Conservation (phyloP, 37 sponge, comb jelly and placozoan genomes). For the Beroe ovata region DNA sequence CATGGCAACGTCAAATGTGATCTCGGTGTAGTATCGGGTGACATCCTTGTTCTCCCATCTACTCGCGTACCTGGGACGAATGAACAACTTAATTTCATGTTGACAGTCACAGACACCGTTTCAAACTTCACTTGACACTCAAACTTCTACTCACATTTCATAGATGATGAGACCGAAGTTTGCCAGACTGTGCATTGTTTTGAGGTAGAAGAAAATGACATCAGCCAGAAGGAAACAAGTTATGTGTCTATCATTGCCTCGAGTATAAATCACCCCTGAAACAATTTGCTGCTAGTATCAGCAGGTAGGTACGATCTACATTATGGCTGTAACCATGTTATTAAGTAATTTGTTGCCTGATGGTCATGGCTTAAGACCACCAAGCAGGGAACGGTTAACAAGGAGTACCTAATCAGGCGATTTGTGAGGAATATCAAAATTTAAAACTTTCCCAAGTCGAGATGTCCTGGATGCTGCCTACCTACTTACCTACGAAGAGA, state of each 20-base stretch:
- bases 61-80: slow-evolving; percentile 12
- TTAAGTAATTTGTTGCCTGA: no score
- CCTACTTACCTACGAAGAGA: slow-evolving; percentile 31
- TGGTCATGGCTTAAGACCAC: no score
- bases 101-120: neutral
- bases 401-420: no score
- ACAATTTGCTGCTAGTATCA: neutral
- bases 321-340: neutral
- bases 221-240: slow-evolving; percentile 64
- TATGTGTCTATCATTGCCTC: slow-evolving; percentile 28
- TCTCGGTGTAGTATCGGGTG: slow-evolving; percentile 62
- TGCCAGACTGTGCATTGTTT: slow-evolving; percentile 35
- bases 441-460: no score
- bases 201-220: slow-evolving; percentile 47
- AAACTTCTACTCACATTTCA: slow-evolving; percentile 18
- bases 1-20: slow-evolving; percentile 44
- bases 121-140: neutral
- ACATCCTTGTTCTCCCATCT: slow-evolving; percentile 63
- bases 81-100: neutral
- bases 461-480: no score
- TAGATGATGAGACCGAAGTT: slow-evolving; percentile 43
- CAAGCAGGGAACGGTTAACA: no score
- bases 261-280: slow-evolving; percentile 23
- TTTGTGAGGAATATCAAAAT: no score
- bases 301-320: neutral